These are phyloP conservation scores for Macroteleia sp. DNA, from an alignment of 2,888 invertebrate species.

Conservation along the genomic window DNA sequence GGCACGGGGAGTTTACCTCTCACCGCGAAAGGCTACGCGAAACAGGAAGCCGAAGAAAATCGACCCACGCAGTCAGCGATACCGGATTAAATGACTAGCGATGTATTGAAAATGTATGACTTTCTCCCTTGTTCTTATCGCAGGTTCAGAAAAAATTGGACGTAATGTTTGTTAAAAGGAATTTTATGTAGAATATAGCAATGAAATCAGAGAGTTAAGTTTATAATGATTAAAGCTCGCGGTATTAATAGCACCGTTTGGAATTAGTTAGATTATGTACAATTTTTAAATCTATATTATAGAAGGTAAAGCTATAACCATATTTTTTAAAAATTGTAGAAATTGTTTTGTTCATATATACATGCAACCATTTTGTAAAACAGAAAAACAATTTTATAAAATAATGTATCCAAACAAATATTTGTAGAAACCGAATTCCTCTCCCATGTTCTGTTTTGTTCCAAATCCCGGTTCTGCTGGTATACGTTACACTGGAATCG, in stretches of 20 bases:
- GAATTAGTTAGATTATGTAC: too few species aligned
- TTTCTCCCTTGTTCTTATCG: conserved; percentile 60
- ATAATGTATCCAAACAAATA: too few species aligned
- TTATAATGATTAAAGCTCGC: conserved; percentile 21
- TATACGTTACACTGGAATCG: too few species aligned
- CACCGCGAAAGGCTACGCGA: conserved; percentile 55
- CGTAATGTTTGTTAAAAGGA: conserved; percentile 17
- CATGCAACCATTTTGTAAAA: too few species aligned
- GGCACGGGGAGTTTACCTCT: conserved; percentile 43
- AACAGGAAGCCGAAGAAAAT: conserved; percentile 61
- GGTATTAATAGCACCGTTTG: conserved; percentile 14
- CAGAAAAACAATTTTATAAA: too few species aligned
- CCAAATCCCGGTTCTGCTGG: too few species aligned
- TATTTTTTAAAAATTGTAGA: too few species aligned
- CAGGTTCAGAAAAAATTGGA: conserved; percentile 8
- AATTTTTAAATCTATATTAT: too few species aligned
- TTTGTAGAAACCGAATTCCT: too few species aligned
- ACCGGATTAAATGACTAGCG: conserved; percentile 37
- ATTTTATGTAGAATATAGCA: conserved; percentile 7
- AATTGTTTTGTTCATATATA: too few species aligned
- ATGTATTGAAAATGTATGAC: conserved; percentile 32
- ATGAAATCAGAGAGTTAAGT: conserved; percentile 1
- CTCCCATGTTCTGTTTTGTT: too few species aligned
- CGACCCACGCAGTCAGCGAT: conserved; percentile 56
- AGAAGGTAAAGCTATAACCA: too few species aligned